Evolutionary conservation across 2,113 vertebrate genomes (phyloP), one percentile per base, ranked within the genome.

Genomic region (Thryonomys swinderianus): DNA sequence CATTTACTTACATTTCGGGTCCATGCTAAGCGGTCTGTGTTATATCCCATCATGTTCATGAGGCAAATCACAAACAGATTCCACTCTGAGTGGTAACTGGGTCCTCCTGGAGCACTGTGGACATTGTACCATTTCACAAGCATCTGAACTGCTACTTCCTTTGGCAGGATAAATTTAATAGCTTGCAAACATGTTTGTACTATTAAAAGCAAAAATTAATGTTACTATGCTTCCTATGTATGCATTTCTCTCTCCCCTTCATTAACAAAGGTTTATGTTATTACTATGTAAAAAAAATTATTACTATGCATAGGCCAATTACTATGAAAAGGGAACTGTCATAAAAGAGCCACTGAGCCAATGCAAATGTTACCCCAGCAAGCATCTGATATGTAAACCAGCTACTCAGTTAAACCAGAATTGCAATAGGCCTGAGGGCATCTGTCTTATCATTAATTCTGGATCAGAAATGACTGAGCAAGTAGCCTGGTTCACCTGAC

Each of bases 31-130:
- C 99, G 99, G 79, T 99, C 99, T 0, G 99, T 99, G 98, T 99
- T 99, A 98, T 99, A 99, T 84, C 99, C 99, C 99, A 99, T 99
- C 98, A 99, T 98, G 17, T 99, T 99, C 99, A 99, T 99, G 62
- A 99, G 99, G 91, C 99, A 99, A 1, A 99, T 99, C 89, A 99
- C 99, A 97, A 99, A 99, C 69, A 99, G 98, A 96, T 98, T 99
- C 99, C 99, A 99, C 96, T 99, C 99, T 0, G 99, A 99, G 88
- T 99, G 99, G 88, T 99, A 98, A 93, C 98, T 99, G 93, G 99
- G 99, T 21, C 99, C 99, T 21, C 99, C 99, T 0, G 99, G 99
- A 3, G 99, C 99, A 0, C 99, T 99, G 96, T 99, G 99, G 90
- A 99, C 99, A 66, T 99, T 99, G 96, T 99, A 99, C 99, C 99